Percentiles rank a stretch among this genome's conserved stretches.
These are phyloP conservation scores for Podarcis raffonei DNA, from an alignment of 2,113 vertebrate genomes.

Conservation along the genomic window DNA sequence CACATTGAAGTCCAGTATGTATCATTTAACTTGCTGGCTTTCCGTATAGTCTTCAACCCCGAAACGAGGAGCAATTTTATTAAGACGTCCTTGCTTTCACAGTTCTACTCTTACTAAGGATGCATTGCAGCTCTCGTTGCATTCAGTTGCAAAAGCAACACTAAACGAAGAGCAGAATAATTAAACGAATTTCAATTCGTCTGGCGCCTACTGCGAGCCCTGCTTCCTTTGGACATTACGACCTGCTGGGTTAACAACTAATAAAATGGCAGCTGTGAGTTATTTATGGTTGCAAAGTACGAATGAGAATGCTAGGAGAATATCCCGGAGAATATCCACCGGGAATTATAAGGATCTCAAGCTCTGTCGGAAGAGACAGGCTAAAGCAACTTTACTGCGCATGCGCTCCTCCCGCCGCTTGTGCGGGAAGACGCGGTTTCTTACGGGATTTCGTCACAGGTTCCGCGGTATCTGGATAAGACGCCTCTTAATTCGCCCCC, in stretches of 20 bases:
- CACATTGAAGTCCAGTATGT: too few species aligned
- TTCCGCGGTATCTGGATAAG: not conserved
- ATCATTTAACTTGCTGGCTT: too few species aligned
- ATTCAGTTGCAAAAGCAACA: too few species aligned
- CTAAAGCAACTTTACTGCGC: not conserved
- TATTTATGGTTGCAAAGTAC: constrained; percentile 7
- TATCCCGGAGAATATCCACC: not conserved
- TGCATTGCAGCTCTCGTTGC: too few species aligned
- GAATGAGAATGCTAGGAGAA: not conserved
- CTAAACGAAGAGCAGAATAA: too few species aligned
- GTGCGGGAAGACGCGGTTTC: not conserved
- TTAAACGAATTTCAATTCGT: too few species aligned
- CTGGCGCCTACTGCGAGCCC: too few species aligned
- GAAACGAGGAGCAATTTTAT: not conserved
- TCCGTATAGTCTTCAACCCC: not conserved
- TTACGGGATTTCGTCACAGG: rapidly evolving
- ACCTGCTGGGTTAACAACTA: not conserved
- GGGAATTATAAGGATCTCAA: not conserved
- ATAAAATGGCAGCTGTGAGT: not conserved
- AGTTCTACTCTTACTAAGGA: too few species aligned
- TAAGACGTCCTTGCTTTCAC: not conserved
- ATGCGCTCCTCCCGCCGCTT: not conserved
- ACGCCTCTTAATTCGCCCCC: too few species aligned
- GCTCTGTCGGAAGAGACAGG: rapidly evolving
- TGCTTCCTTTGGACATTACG: too few species aligned